Conservation (phyloP, 2,888 invertebrate genomes). For the Therioaphis trifolii region DNA sequence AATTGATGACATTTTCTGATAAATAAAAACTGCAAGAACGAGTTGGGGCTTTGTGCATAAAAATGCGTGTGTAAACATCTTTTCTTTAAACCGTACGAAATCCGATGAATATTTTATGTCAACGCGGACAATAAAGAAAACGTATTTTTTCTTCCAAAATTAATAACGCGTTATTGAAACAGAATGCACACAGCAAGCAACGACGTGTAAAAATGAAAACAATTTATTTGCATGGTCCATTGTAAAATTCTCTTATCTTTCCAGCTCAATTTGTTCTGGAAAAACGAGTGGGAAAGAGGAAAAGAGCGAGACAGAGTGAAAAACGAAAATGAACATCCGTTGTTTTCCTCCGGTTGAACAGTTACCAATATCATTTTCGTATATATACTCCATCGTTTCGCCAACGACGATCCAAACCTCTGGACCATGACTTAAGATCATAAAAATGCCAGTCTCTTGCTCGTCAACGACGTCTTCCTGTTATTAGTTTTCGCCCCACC, state of each 20-base stretch:
- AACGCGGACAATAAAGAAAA: neutral
- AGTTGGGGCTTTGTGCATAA: neutral
- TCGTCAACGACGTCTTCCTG: slow-evolving; percentile 50
- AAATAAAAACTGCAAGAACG: neutral
- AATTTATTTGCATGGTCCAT: neutral
- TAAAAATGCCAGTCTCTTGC: slow-evolving; percentile 55
- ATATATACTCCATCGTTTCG: neutral
- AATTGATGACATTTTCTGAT: neutral
- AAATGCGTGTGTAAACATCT: neutral
- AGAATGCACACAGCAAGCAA: neutral
- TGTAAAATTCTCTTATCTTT: slow-evolving; percentile 53
- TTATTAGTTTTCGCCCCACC: slow-evolving; percentile 54
- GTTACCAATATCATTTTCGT: slow-evolving; percentile 42
- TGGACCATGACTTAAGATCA: slow-evolving; percentile 54
- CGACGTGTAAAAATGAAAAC: slow-evolving; percentile 27
- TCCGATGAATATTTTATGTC: slow-evolving; percentile 2
- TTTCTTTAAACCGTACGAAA: neutral
- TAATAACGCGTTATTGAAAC: neutral
- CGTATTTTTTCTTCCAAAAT: neutral
- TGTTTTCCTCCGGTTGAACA: slow-evolving; percentile 50
- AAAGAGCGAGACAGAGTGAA: neutral
- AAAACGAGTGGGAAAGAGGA: neutral
- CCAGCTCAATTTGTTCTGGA: slow-evolving; percentile 31
- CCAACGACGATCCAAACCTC: slow-evolving; percentile 44
- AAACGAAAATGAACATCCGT: slow-evolving; percentile 29